Evolutionary conservation across 2,797 vertebrate genomes (phyloP), one percentile per base, ranked within the genome.

Genomic region (Gila robusta): DNA sequence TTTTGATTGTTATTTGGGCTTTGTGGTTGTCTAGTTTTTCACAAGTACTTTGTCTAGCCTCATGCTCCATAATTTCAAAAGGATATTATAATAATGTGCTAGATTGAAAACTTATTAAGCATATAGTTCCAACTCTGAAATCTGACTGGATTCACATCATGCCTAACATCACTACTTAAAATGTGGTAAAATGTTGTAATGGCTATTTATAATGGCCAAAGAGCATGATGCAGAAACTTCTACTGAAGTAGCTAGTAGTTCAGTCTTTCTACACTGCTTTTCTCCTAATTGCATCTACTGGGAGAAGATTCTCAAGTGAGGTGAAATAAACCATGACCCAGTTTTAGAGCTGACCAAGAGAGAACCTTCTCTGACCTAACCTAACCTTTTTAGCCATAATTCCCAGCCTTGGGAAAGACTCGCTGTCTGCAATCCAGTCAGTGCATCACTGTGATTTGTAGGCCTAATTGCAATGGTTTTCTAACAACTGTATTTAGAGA

Each of bases 211-310:
- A 28, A 81, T 37, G 39, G 62, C 5, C 19, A 84, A 47, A 82
- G 62, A 74, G 82, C 37, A 85, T 17, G 28, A 37, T 66, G 19
- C 26, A 16, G 59, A 64, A 56, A 39, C 73, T 76, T 71, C 66
- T 59, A 69, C 39, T 35, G 59, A 47, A 84, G 28, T 82, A 23
- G 80, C 80, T 66, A 16, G 56, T 32, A 54, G 28, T 56, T 87
- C 70, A 77, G 56, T 26, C 69, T 26, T 39, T 82, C 82, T 87
- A 89, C 86, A 89, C 88, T 87, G 84, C 81, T 90, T 92, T 94
- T 83, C 77, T 86, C 90, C 85, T 95, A 95, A 95, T 94, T 94
- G 91, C 89, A 87, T 94, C 93, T 92, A 89, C 66, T 6, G 94
- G 92, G 93, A 93, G 76, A 81, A 64, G 84, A 83, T 89, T 83